Percentiles rank a stretch among this genome's conserved stretches.
These are phyloP conservation scores for Eristalinus aeneus DNA, from an alignment of 2,888 invertebrate genomes.

Conservation along the genomic window DNA sequence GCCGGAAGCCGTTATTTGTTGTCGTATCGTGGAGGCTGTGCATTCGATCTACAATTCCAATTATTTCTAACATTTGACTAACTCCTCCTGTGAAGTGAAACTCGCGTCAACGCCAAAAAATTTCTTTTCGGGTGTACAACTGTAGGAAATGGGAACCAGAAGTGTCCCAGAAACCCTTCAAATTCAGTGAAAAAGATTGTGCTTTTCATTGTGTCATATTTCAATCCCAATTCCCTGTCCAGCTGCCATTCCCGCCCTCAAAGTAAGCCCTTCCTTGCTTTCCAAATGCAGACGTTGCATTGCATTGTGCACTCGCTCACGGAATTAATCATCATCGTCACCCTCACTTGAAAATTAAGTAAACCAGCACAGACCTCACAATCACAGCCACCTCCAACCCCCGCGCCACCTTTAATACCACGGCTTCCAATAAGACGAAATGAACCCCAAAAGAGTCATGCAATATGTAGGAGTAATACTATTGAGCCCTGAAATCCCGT, in stretches of 20 bases:
- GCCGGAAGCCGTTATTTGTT: too few relatives aligned
- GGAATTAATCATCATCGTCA: constrained; percentile 52
- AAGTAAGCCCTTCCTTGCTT: background rate
- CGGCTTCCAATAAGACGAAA: constrained; percentile 27
- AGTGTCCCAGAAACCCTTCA: too few relatives aligned
- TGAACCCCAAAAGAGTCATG: constrained; percentile 54
- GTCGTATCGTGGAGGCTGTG: too few relatives aligned
- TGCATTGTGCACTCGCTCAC: background rate
- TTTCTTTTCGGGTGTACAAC: too few relatives aligned
- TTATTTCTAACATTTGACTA: too few relatives aligned
- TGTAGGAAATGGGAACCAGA: too few relatives aligned
- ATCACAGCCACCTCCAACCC: constrained; percentile 1
- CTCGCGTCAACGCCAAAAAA: too few relatives aligned
- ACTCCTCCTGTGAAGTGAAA: too few relatives aligned
- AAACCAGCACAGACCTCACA: constrained; percentile 49
- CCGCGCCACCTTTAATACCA: constrained; percentile 10
- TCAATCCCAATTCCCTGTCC: background rate
- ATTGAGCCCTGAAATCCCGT: constrained; percentile 54
- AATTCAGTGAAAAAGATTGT: too few relatives aligned
- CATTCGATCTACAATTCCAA: too few relatives aligned
- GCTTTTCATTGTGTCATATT: too few relatives aligned
- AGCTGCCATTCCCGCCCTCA: background rate
- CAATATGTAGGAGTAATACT: constrained; percentile 60
- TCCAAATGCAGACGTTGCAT: too few relatives aligned
- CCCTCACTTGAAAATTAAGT: constrained; percentile 51